Evolutionary conservation across 2,113 vertebrate genomes (phyloP), one percentile per base, ranked within the genome.

Genomic region (Lepus timidus): DNA sequence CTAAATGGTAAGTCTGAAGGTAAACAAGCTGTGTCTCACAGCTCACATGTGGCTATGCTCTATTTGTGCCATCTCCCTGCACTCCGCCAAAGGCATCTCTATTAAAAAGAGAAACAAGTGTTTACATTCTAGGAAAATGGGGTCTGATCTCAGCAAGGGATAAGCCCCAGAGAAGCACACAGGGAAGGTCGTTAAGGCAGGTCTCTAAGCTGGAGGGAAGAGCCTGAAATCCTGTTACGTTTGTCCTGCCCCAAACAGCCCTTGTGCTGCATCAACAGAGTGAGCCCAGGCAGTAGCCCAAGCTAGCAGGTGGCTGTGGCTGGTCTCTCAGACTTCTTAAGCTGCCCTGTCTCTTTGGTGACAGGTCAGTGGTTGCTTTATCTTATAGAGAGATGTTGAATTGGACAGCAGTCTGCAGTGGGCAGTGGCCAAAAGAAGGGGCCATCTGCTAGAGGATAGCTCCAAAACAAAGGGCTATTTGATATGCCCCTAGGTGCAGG

Each of bases 81-180:
- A 75, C 67, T 31, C 17, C 3, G 23, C 13, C 25, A 55, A 25
- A 92, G 17, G 31, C 51, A 84, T n/a, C n/a, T 74, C 29, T 3
- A 23, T 27, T 22, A 39, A n/a, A 62, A 91, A 95, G 64, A 86
- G 75, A 90, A 95, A 62, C 44, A 75, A 78, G 58, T 39, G 51
- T 0, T 31, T 6, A 9, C 27, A 25, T 52, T 61, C 44, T 52
- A 76, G 62, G 33, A 78, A 39, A 55, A 65, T 84, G 36, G 36
- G 31, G 27, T 78, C 80, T 82, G 67, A 70, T n/a, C 88, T 85
- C 29, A 36, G 9, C 9, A 1, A 4, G 51, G 52, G 17, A 76
- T 20, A 22, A 49, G 31, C 9, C 29, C 62, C 29, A 33, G 3
- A 36, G 44, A 91, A 36, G 27, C 25, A n/a, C 51, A 31, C 9